phyloP scores from a whole-genome alignment of 2,888 invertebrate genomes.

The Chesias legatella region DNA sequence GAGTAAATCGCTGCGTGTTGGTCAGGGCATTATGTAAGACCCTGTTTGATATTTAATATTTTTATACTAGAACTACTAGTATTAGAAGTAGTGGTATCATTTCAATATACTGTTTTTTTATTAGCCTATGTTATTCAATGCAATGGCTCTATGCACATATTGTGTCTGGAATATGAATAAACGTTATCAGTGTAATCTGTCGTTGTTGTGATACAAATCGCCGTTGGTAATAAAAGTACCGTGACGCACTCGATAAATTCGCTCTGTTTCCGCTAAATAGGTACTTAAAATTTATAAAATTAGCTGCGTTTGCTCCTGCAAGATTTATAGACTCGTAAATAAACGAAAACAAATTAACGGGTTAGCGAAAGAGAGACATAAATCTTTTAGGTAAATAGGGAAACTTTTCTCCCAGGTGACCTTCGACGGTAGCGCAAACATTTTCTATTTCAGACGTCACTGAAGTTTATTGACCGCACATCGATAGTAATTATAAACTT shows the following conservation, averaged over 20 bases:
- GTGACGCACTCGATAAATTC: not conserved
- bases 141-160: too few relatives aligned
- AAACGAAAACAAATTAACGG: constrained; percentile 33
- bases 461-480: constrained; percentile 19
- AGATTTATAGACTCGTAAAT: constrained; percentile 29
- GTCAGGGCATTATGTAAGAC: too few relatives aligned
- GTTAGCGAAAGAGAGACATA: constrained; percentile 29
- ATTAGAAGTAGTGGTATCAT: too few relatives aligned
- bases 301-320: constrained; percentile 21
- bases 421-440: constrained; percentile 28
- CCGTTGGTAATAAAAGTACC: too few relatives aligned
- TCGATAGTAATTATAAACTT: constrained; percentile 29
- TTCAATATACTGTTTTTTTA: too few relatives aligned
- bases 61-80: too few relatives aligned
- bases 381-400: constrained; percentile 31
- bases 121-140: too few relatives aligned
- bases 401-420: constrained; percentile 27
- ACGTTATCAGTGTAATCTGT: too few relatives aligned
- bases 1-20: too few relatives aligned
- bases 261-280: constrained; percentile 7
- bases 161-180: too few relatives aligned
- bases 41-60: too few relatives aligned
- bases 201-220: too few relatives aligned
- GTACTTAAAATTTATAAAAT: constrained; percentile 18
- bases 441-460: constrained; percentile 27